Evolutionary conservation across 2,113 vertebrate species (phyloP).

Genomic region (Saccopteryx leptura): DNA sequence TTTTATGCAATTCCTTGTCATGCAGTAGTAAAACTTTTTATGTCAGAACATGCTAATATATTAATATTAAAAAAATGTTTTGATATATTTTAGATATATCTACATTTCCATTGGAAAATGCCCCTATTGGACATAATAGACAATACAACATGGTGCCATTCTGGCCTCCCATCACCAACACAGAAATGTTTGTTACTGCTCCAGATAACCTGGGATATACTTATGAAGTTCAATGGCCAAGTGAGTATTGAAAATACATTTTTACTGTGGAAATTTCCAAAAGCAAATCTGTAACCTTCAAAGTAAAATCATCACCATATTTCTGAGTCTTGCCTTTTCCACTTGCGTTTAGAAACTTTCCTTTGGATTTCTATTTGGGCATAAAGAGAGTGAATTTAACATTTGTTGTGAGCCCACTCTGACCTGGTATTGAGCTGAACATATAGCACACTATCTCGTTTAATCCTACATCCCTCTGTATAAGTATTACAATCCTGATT

Average conservation of each 20-base stretch:
- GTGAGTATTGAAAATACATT: conserved; percentile 86
- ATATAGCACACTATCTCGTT: neutral
- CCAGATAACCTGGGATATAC: conserved; percentile 96
- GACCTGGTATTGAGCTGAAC: neutral
- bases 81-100: conserved; percentile 89
- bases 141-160: conserved; percentile 99
- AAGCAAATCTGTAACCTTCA: neutral
- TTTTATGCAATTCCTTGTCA: conserved; percentile 28
- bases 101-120: conserved; percentile 95
- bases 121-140: conserved; percentile 98
- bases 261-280: neutral
- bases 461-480: neutral
- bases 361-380: neutral
- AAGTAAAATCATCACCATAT: neutral
- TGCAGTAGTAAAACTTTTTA: neutral
- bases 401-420: neutral
- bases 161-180: conserved; percentile 97
- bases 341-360: neutral
- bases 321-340: neutral
- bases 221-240: conserved; percentile 96
- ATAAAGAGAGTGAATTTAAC: neutral
- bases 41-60: neutral
- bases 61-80: conserved; percentile 55
- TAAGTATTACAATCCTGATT: neutral
- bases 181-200: conserved; percentile 96